Evolutionary conservation across 2,888 invertebrate genomes (phyloP), one percentile per base, ranked within the genome.

Genomic region (Amphipyra berbera): DNA sequence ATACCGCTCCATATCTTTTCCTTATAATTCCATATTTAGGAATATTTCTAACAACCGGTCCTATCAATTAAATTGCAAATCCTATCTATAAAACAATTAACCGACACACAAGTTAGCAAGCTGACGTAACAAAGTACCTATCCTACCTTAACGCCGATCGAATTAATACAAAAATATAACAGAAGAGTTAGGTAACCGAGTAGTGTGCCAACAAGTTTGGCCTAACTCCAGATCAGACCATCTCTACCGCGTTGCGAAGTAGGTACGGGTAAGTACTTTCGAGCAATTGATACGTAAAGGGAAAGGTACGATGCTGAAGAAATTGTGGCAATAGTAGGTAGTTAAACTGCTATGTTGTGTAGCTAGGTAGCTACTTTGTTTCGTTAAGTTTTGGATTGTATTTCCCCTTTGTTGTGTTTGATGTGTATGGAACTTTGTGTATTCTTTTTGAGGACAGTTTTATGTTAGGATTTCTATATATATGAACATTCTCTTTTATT

Each of bases 191-290:
- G 50, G 61, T 33, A 67, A 67, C 15, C 6, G 13, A 5, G 4
- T 3, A 15, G 33, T 69, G 68, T 52, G 74, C 70, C 74, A 68
- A 71, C 44, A 10, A 41, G 33, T n/a, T 58, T 71, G 70, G 70
- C 74, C n/a, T 13, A 15, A 2, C 13, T 71, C 70, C 70, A 71
- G 68, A 73, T 73, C 57, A 27, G 41, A 38, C 47, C 33, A 68
- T 71, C 55, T 58, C 68, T 58, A 46, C 56, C 45, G 54, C n/a
- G 50, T 61, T 69, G 50, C 50, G 42, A 42, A 73, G 50, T 73
- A 48, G 8, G 13, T 52, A 21, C 33, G 13, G 50, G 49, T 40
- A 66, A n/a, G 27, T 35, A 52, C 45, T 13, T 21, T 13, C 4
- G 6, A 33, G 21, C 35, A 42, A 54, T 72, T 46, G 73, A 59